Evolutionary conservation across 2,113 vertebrate genomes (phyloP).

Genomic region (Ciconia boyciana): DNA sequence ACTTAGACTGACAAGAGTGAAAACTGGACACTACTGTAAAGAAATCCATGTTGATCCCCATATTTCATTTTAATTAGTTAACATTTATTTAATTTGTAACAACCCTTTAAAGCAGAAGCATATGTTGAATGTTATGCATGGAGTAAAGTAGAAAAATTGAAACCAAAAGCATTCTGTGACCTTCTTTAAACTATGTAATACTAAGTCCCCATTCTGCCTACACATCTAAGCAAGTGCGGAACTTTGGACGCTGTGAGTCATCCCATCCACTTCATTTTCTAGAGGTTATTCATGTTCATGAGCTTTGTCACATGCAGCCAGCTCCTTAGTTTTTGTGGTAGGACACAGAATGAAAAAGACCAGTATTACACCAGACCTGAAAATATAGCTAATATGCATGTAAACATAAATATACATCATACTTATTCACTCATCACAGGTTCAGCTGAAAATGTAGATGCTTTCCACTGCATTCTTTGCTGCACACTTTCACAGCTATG

Average conservation of each 20-base stretch:
- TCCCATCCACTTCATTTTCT: not conserved
- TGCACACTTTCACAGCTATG: not conserved
- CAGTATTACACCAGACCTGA: not conserved
- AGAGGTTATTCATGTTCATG: not conserved
- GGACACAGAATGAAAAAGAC: not conserved
- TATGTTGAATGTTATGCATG: not conserved
- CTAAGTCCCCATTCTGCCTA: not conserved
- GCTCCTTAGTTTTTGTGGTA: not conserved
- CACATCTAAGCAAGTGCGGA: not conserved
- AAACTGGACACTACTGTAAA: not conserved
- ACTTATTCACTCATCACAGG: not conserved
- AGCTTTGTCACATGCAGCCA: not conserved
- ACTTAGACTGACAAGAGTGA: not conserved
- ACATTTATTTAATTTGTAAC: not conserved
- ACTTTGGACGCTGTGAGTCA: not conserved
- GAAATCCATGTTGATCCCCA: not conserved
- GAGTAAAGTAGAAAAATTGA: not conserved
- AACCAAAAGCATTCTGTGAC: not conserved
- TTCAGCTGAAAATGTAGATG: not conserved
- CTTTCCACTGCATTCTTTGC: not conserved
- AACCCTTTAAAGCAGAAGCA: not conserved
- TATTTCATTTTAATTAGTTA: not conserved
- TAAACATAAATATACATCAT: not conserved
- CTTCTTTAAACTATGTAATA: not conserved
- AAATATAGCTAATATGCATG: not conserved